Conservation (phyloP, 1,140 invertebrate species). For the Cherax destructor region DNA sequence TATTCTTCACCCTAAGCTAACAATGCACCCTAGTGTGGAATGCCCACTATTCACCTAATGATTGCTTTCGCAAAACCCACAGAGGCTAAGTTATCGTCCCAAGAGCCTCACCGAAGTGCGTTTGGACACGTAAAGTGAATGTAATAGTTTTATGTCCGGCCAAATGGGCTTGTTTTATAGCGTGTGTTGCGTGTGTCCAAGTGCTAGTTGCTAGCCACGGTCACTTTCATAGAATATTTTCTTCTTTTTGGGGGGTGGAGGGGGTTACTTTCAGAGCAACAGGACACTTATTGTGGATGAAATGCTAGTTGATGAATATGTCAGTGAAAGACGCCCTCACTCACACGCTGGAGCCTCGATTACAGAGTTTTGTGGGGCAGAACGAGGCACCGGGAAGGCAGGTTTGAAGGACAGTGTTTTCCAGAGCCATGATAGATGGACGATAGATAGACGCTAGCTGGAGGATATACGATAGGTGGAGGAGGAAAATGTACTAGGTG, state of each 20-base stretch:
- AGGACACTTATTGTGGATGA: neutral
- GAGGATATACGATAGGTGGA: no score
- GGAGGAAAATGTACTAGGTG: no score
- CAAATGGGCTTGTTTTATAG: neutral
- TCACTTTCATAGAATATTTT: neutral
- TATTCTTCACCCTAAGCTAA: neutral
- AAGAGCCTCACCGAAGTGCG: neutral
- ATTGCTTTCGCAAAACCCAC: neutral
- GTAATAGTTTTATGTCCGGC: neutral
- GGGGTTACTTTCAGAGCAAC: neutral
- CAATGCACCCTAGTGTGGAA: neutral
- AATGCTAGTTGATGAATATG: neutral
- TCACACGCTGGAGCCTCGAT: neutral
- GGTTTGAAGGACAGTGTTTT: no score
- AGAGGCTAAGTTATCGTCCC: neutral
- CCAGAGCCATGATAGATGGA: no score
- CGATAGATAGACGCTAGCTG: no score
- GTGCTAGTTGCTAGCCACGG: neutral
- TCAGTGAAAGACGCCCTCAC: neutral
- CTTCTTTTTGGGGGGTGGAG: neutral
- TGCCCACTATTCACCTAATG: neutral
- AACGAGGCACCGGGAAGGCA: no score
- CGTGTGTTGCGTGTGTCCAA: neutral
- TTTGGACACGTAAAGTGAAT: slow-evolving; percentile 7
- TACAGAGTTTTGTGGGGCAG: no score